A percentile compares a stretch with the other conserved stretches of the same genome.
Evolutionary conservation across 2,888 invertebrate genomes (phyloP).

Genomic region (Salpingus planirostris): DNA sequence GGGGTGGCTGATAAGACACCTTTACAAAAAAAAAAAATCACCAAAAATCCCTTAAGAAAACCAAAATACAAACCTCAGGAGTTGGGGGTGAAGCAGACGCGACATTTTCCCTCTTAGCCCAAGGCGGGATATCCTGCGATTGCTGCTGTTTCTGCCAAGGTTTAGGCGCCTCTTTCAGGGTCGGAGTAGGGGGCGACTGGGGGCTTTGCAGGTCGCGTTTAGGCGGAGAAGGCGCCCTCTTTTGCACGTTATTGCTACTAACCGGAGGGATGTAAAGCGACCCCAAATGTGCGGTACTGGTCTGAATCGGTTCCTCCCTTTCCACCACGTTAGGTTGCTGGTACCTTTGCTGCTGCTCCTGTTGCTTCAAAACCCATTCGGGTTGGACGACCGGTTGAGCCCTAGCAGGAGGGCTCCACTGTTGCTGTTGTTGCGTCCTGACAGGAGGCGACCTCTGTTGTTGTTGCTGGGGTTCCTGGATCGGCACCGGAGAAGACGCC

Average conservation of each 20-base stretch:
- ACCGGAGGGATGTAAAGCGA: constrained; percentile 49
- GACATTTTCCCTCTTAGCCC: constrained; percentile 41
- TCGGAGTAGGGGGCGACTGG: constrained; percentile 39
- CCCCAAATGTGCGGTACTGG: constrained; percentile 40
- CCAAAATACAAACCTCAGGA: too few relatives aligned
- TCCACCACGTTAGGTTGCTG: constrained; percentile 29
- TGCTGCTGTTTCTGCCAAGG: constrained; percentile 47
- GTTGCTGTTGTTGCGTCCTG: constrained; percentile 8
- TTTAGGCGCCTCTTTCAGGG: constrained; percentile 50
- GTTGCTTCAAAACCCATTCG: not conserved
- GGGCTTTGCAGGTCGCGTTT: constrained; percentile 22
- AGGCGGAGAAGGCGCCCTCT: constrained; percentile 22
- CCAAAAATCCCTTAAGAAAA: too few relatives aligned
- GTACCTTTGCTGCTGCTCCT: constrained; percentile 14
- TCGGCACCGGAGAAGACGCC: constrained; percentile 40
- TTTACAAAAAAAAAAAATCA: too few relatives aligned
- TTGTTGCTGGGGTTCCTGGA: constrained; percentile 13
- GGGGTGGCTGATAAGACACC: constrained; percentile 11
- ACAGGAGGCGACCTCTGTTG: constrained; percentile 24
- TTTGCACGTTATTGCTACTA: constrained; percentile 21
- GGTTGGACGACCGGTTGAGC: not conserved
- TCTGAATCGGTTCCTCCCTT: constrained; percentile 19
- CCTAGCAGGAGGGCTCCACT: not conserved
- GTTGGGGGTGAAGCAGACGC: too few relatives aligned
- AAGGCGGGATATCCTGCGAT: constrained; percentile 43